Base-by-base conservation (phyloP, 2,888 invertebrate genomes). In the Andricus curvator region DNA sequence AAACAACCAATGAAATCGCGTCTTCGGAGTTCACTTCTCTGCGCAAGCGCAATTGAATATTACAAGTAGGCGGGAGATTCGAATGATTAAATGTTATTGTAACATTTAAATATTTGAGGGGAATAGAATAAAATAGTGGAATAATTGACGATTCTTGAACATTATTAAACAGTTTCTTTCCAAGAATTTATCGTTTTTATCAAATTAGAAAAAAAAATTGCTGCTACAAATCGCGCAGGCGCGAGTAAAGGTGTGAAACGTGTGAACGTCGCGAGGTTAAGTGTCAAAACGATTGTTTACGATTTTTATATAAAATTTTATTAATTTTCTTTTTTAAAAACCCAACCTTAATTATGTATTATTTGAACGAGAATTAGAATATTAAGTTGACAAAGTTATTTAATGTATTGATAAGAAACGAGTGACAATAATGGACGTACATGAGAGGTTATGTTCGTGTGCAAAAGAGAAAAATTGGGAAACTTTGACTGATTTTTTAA, bases 391-490 rank as follows among this genome's bases (percentile, higher is more conserved):
- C 22, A 62, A 62, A 5, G n/a, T 15, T 62, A 56, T n/a, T 11
- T n/a, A n/a, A 9, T 56, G 13, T 20, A 67, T 41, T 8, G 1
- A 15, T 25, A 62, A 62, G 11, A 25, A 37, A 41, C 20, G 20
- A 65, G 20, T 65, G 29, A 9, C 41, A 78, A 78, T 60, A 51
- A 87, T 87, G 87, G 82, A 84, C 37, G 76, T 82, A n/a, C 80
- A 80, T 68, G 80, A 85, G n/a, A 85, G 77, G 80, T 78, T 88
- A 81, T 74, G 80, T 64, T 66, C 22, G 3, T 82, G 77, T 65
- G 65, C 85, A 56, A 64, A 84, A 22, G 78, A 86, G n/a, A 79
- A 86, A 78, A 82, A 88, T 78, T 91, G 91, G 91, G 78, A 85
- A n/a, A 78, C 83, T 25, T 81, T 91, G 51, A 62, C 79, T 3